Evolutionary conservation across 2,888 invertebrate species (phyloP), one percentile per base, ranked within the genome.

Genomic region (Cryptocheilus praepositus): DNA sequence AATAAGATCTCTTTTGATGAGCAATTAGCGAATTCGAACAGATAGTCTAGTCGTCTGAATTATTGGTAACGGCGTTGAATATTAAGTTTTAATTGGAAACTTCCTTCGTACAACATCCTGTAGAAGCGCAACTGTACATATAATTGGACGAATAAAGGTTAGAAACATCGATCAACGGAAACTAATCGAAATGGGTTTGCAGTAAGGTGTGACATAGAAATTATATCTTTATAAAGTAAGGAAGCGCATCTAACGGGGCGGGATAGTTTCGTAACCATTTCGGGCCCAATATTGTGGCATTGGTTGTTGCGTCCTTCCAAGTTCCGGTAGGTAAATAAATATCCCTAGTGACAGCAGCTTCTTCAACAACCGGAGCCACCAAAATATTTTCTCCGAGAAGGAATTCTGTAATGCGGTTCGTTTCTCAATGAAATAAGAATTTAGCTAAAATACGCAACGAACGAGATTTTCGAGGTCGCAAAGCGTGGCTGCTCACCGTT

Each of bases 351-450:
- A 83, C 88, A 0, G 92, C 92, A 0, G 92, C 92, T 87, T 93
- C 90, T 45, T 89, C 89, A 13, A 96, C 81, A 0, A 97, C 91
- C 0, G 96, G 96, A 0, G 96, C 96, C 0, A 94, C 94, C 61
- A 97, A 88, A 49, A 96, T 91, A 59, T 91, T 90, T 76, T 95
- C 94, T 2, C 96, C 96, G 11, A 97, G 90, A 21, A 96, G 89
- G 83, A 92, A 97, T 88, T 96, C 95, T 96, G 89, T 43, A 53
- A 45, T 36, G 11, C 19, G 54, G 55, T 64, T 61, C n/a, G n/a
- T n/a, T n/a, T n/a, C n/a, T n/a, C n/a, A n/a, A n/a, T n/a, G n/a
- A n/a, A n/a, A n/a, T n/a, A n/a, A n/a, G n/a, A n/a, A n/a, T n/a
- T n/a, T n/a, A n/a, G n/a, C n/a, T n/a, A n/a, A n/a, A n/a, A n/a